Evolutionary conservation across 2,113 vertebrate genomes (phyloP), one percentile per base, ranked within the genome.

Genomic region (Mus pahari): DNA sequence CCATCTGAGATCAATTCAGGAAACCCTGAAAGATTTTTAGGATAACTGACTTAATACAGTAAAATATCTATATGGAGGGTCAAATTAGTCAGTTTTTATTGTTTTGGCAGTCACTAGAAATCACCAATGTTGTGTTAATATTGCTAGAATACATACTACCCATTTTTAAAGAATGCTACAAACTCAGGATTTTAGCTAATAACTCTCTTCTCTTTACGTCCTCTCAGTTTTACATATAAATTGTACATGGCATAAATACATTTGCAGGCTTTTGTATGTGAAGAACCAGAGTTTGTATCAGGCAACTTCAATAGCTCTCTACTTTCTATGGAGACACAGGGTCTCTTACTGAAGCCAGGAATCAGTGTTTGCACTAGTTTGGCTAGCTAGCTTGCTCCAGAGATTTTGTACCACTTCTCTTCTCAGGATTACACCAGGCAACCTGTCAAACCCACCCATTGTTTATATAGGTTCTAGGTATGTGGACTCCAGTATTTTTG

Each of bases 1-100:
- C 6, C 81, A 86, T 86, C 83, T 79, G 7, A 88, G 70, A 87
- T 90, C 16, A 45, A 79, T 24, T 9, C 42, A 88, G 87, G 74
- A 75, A 89, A 64, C 33, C n/a, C 17, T 78, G 39, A 91, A 89
- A 86, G 84, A 31, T 58, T 94, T 94, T 94, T 60, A 87, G n/a
- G 42, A 90, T 84, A 70, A 33, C 11, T 91, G 75, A 68, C 19
- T 81, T 71, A 62, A 39, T 26, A 83, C 1, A 84, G 28, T 50
- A 77, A 74, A 55, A 60, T 8, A n/a, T n/a, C 12, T n/a, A 83
- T 45, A 78, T 1, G 79, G 36, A 13, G 20, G 50, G 36, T 9
- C 7, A 39, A 73, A 73, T 39, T 91, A 82, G 89, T 81, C 2
- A 71, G 13, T 7, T 89, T 33, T 86, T 92, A 20, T 48, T n/a